Percentiles rank a stretch among this genome's conserved stretches.
Evolutionary conservation across 2,888 invertebrate genomes (phyloP).

Genomic region (Euzetes globulus): DNA sequence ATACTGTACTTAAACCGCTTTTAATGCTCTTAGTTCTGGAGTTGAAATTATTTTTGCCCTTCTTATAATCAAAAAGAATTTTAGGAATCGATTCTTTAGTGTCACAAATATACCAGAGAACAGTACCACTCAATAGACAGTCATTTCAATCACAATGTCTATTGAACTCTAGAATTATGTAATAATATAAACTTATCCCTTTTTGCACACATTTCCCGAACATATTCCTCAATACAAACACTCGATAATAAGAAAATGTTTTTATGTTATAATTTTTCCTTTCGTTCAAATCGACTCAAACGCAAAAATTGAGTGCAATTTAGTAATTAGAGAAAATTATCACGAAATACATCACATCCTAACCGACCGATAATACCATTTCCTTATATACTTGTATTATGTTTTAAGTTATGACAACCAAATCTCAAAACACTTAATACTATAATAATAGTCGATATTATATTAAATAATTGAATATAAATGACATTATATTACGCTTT

Average conservation of each 20-base stretch:
- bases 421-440: neutral
- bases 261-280: neutral
- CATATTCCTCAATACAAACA: neutral
- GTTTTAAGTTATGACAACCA: neutral
- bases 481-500: too few relatives aligned
- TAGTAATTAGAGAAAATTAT: neutral
- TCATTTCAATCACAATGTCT: too few relatives aligned
- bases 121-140: too few relatives aligned
- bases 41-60: neutral
- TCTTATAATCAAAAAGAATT: neutral
- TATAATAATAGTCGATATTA: too few relatives aligned
- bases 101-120: neutral
- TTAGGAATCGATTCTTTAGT: neutral
- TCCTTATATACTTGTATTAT: neutral
- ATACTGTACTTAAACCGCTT: slow-evolving; percentile 14
- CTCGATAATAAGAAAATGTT: neutral
- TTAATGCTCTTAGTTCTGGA: slow-evolving; percentile 8
- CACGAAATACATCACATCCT: neutral
- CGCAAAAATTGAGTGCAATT: neutral
- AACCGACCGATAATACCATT: neutral
- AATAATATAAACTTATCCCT: neutral
- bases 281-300: neutral
- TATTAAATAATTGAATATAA: too few relatives aligned
- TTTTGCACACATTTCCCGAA: neutral
- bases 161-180: neutral